These are phyloP conservation scores for Cheilinus undulatus DNA, from an alignment of 2,113 vertebrate genomes.

Conservation along the genomic window DNA sequence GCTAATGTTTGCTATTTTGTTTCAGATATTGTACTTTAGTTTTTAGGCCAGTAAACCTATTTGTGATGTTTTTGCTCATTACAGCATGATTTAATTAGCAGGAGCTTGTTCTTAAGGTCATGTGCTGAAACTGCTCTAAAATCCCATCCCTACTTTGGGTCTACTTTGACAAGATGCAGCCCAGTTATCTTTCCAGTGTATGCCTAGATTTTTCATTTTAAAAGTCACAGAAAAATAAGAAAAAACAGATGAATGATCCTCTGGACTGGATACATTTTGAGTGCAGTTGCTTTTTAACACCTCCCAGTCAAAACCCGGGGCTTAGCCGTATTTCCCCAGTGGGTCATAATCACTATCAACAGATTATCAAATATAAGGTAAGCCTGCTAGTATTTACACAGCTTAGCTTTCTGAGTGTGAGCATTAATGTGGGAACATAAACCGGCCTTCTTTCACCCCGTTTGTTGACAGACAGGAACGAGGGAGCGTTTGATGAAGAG, in stretches of 20 bases:
- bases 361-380: slow-evolving; percentile 38
- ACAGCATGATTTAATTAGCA: too few relatives aligned
- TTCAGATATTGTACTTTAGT: too few relatives aligned
- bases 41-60: too few relatives aligned
- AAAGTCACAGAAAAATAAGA: background rate
- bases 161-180: too few relatives aligned
- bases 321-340: slow-evolving; percentile 33
- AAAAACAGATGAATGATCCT: background rate
- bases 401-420: slow-evolving; percentile 28
- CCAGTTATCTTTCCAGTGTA: too few relatives aligned
- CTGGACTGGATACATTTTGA: slow-evolving; percentile 4
- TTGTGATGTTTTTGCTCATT: too few relatives aligned
- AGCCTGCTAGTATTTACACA: slow-evolving; percentile 26
- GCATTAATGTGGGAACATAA: slow-evolving; percentile 53
- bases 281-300: slow-evolving; percentile 35
- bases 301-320: slow-evolving; percentile 8
- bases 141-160: too few relatives aligned
- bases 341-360: slow-evolving; percentile 39
- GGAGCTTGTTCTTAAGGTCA: too few relatives aligned
- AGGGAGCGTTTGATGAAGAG: slow-evolving; percentile 54
- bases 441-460: slow-evolving; percentile 11
- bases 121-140: too few relatives aligned
- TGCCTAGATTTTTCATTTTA: background rate
- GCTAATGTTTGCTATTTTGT: too few relatives aligned
- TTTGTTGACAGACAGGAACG: slow-evolving; percentile 69